Evolutionary conservation across 2,888 invertebrate species (phyloP), one percentile per base, ranked within the genome.

Genomic region (Latrodectus hesperus): DNA sequence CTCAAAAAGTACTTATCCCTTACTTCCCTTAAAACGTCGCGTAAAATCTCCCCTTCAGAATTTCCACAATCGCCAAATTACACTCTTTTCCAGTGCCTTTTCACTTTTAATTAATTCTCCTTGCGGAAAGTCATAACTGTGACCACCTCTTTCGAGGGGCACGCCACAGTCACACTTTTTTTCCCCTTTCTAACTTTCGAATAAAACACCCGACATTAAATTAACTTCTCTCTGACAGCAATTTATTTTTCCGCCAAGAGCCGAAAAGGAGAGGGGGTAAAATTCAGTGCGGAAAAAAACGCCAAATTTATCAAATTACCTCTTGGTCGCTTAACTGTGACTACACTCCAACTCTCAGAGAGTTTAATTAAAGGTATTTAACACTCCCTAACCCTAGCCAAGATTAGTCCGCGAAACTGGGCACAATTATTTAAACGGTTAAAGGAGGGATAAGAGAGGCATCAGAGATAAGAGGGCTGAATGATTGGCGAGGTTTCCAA

Each of bases 281-380:
- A 72, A 60, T 16, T 9, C 38, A 55, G 22, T 14, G 14, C 52
- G 16, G 1, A 16, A 16, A n/a, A 14, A 71, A 55, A 55, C 0
- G 12, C 12, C 52, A 53, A 26, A 60, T 12, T 53, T 65, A 74
- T 74, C 81, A 73, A 81, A 81, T 74, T 81, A 74, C 73, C 81
- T 22, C 67, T 53, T n/a, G 17, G 17, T 65, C 64, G 14, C n/a
- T 16, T n/a, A 16, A 60, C 14, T n/a, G 10, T n/a, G 60, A 60
- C 60, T 65, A 9, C 49, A 12, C 16, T 38, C n/a, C 16, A 14
- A 11, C 52, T 9, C 74, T 52, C 55, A 26, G 81, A 53, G 74
- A 81, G 52, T 81, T 81, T 81, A 81, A 81, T 81, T 81, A 81
- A 81, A 81, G 74, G 60, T 73, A 81, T 81, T 81, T 81, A 81